Evolutionary conservation across 2,113 vertebrate genomes (phyloP), one percentile per base, ranked within the genome.

Genomic region (Cisticola juncidis): DNA sequence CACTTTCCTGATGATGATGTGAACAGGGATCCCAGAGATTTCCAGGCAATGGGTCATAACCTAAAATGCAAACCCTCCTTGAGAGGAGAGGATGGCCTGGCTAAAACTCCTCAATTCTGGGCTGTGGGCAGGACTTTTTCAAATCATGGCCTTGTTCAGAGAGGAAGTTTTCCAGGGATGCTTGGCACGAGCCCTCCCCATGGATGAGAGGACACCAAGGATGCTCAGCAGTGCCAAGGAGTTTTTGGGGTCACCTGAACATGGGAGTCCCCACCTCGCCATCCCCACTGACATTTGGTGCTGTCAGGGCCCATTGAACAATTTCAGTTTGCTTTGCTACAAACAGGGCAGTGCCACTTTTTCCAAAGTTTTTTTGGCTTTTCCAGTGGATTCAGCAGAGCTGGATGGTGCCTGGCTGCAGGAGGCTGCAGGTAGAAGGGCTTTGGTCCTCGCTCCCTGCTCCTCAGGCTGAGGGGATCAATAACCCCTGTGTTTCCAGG

Each of bases 401-500:
- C 89, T 65, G 93, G 93, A 92, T 88, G 91, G 94, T 96, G 92
- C 91, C 96, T 47, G 94, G 90, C 96, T 94, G 86, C 85, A 51
- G 38, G 31, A 91, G 84, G 9, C 12, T 72, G 58, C 94, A 95
- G 93, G 95, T 96, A 95, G 65, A 86, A 94, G 96, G 97, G 97
- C 91, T 94, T 73, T 65, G 88, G 92, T 80, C 74, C 96, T 97
- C 54, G 48, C 79, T 95, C 88, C 76, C 50, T 84, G 94, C 71
- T 96, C 90, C 89, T 87, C 62, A 60, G 95, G 65, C 97, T 96
- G 81, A 90, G 42, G 35, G 95, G 97, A 97, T 98, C 98, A 98
- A 98, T 98, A 98, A 97, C 95, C 86, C 86, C 97, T 97, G 97
- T 98, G 98, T 98, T 98, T 97, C 91, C 97, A 97, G 97, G 72